Conservation (phyloP, 2,797 vertebrate species). For the Tachyglossus aculeatus region DNA sequence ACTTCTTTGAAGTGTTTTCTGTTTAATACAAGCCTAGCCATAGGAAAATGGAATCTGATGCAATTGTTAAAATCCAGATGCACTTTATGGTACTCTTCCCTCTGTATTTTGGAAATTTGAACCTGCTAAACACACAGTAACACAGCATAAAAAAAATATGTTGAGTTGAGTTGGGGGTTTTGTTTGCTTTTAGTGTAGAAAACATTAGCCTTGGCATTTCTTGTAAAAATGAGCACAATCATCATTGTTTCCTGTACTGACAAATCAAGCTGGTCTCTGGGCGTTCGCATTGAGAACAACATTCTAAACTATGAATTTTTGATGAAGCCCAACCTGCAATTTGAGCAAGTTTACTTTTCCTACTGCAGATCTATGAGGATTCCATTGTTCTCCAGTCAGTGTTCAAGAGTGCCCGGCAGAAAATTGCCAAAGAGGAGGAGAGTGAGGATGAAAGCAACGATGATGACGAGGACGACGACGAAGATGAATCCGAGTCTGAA, state of each 20-base stretch:
- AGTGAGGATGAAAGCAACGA: conserved; percentile 94
- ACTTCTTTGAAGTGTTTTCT: too few species aligned
- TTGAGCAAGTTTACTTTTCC: conserved; percentile 34
- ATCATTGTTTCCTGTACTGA: neutral
- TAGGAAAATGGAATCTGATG: conserved; percentile 10
- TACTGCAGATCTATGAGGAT: conserved; percentile 93
- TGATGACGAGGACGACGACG: conserved; percentile 88
- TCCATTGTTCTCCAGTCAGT: conserved; percentile 98
- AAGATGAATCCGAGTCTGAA: conserved; percentile 94
- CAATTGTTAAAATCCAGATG: neutral
- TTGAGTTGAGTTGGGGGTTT: neutral
- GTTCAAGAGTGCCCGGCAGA: conserved; percentile 96
- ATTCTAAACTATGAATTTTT: conserved; percentile 17
- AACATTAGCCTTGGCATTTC: conserved; percentile 16
- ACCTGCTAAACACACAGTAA: too few species aligned
- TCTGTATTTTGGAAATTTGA: neutral
- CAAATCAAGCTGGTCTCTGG: neutral
- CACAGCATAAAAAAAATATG: neutral
- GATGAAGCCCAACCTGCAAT: neutral
- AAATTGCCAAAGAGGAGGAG: conserved; percentile 97
- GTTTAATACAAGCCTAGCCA: too few species aligned
- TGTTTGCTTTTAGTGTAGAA: conserved; percentile 1
- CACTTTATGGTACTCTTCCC: neutral
- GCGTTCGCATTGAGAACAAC: conserved; percentile 19
- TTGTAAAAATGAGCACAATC: conserved; percentile 5